Evolutionary conservation across 2,797 vertebrate genomes (phyloP).

Genomic region (Micropoecilia bifurca): DNA sequence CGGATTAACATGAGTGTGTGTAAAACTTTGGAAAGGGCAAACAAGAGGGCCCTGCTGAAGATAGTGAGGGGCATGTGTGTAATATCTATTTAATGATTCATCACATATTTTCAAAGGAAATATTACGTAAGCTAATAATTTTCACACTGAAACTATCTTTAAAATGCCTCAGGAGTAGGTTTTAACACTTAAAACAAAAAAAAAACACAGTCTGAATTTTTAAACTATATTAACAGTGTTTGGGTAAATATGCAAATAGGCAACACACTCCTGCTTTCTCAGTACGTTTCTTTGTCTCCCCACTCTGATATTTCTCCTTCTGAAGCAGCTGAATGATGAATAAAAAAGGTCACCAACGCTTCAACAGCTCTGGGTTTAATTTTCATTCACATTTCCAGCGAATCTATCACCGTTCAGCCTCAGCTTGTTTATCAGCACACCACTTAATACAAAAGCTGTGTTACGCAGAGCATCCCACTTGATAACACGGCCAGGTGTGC

Average conservation of each 20-base stretch:
- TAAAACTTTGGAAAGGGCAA: background rate
- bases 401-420: conserved; percentile 9
- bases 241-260: background rate
- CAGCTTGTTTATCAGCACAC: conserved; percentile 31
- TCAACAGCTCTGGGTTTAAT: background rate
- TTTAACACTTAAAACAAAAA: background rate
- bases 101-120: background rate
- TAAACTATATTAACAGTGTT: background rate
- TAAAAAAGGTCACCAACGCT: background rate
- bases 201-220: background rate
- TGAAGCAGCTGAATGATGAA: conserved; percentile 27
- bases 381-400: background rate
- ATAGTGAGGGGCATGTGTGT: no score
- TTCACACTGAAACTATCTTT: background rate
- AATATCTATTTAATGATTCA: no score
- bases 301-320: conserved; percentile 25
- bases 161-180: background rate
- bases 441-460: conserved; percentile 34
- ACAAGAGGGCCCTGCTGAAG: no score
- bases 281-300: background rate
- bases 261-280: background rate
- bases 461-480: conserved; percentile 22
- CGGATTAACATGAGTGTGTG: background rate
- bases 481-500: conserved; percentile 70
- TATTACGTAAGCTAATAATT: background rate